Percentiles rank a stretch among this genome's conserved stretches.
Conservation (phyloP, 64 coral and sea anemone genomes). For the Actinia tenebrosa region DNA sequence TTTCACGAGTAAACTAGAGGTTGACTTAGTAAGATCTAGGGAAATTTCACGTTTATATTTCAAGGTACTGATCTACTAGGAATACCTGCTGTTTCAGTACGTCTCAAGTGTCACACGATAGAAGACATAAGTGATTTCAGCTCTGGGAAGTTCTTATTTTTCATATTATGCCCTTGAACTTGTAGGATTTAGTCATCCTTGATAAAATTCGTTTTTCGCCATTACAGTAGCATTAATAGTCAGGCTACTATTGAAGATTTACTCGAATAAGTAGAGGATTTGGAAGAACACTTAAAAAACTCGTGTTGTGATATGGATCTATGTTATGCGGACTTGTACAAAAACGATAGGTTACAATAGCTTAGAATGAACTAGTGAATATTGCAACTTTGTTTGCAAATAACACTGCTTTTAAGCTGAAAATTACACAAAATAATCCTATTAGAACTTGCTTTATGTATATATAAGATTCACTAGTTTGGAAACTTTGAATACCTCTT, state of each 20-base stretch:
- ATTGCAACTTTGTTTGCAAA: background rate
- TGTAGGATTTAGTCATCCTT: too few relatives aligned
- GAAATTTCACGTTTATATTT: too few relatives aligned
- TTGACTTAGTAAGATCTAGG: too few relatives aligned
- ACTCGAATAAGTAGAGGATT: background rate
- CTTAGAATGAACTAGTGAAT: background rate
- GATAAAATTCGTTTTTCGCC: background rate
- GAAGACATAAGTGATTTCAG: too few relatives aligned
- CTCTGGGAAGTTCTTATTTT: too few relatives aligned
- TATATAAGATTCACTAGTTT: background rate
- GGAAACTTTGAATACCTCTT: background rate
- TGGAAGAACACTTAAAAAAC: background rate
- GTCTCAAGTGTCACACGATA: too few relatives aligned
- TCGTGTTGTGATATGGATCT: background rate
- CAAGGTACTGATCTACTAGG: too few relatives aligned
- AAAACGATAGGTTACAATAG: background rate
- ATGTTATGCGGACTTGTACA: background rate
- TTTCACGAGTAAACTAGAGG: too few relatives aligned
- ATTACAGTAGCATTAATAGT: background rate
- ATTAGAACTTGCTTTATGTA: background rate
- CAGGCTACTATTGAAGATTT: background rate
- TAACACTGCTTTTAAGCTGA: background rate
- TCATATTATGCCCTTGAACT: too few relatives aligned
- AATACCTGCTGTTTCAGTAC: too few relatives aligned
- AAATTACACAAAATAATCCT: slow-evolving; percentile 6